Percentiles rank a stretch among this genome's conserved stretches.
Evolutionary conservation across 2,888 invertebrate genomes (phyloP).

Genomic region (Serrognathus titanus): DNA sequence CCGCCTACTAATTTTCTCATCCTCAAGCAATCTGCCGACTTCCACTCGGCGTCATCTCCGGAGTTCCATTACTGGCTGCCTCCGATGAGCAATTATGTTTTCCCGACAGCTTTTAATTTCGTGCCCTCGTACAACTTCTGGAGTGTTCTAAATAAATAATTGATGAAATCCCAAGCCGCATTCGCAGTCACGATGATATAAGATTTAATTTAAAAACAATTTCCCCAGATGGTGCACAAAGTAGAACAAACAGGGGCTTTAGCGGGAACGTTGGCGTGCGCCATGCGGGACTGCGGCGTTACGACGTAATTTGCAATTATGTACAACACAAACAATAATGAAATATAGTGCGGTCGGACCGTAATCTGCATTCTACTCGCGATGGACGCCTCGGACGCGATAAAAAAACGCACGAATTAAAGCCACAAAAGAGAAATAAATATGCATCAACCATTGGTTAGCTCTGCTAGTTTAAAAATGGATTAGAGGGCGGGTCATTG

Average conservation of each 20-base stretch:
- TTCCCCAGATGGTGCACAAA: conserved; percentile 36
- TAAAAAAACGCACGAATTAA: conserved; percentile 27
- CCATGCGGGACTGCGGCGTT: conserved; percentile 14
- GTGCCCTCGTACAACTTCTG: conserved; percentile 31
- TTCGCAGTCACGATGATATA: conserved; percentile 37
- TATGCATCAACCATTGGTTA: conserved; percentile 33
- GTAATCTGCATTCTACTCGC: conserved; percentile 22
- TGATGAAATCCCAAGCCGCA: conserved; percentile 39
- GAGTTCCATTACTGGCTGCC: conserved; percentile 31
- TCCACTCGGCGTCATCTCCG: conserved; percentile 27
- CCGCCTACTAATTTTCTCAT: conserved; percentile 38
- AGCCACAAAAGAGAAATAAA: conserved; percentile 33
- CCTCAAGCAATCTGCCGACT: conserved; percentile 30
- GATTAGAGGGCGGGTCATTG: conserved; percentile 34
- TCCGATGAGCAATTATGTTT: conserved; percentile 43
- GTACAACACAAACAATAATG: conserved; percentile 23
- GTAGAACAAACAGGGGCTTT: conserved; percentile 22
- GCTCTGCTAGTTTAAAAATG: conserved; percentile 36
- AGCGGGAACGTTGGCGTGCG: conserved; percentile 21
- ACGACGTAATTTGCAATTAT: conserved; percentile 19
- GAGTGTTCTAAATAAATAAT: conserved; percentile 42
- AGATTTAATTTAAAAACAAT: conserved; percentile 43
- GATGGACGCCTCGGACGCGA: conserved; percentile 19
- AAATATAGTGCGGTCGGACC: conserved; percentile 21
- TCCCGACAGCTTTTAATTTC: conserved; percentile 45